These are phyloP conservation scores for Punctoribates punctum DNA, from an alignment of 2,888 invertebrate species.

Conservation along the genomic window DNA sequence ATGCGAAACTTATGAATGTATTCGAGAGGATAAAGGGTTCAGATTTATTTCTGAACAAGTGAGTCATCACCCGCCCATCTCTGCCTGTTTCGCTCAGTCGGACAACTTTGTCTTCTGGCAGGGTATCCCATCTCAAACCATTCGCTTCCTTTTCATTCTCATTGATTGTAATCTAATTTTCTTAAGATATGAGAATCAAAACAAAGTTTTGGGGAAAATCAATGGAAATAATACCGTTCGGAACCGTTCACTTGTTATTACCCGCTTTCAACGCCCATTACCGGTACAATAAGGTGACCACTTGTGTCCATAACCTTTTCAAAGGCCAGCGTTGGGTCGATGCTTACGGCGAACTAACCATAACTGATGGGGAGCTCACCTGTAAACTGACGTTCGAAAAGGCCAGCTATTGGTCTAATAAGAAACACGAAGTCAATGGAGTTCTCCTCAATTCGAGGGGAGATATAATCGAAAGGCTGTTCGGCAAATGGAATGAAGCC, in stretches of 20 bases:
- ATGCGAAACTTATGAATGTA: constrained; percentile 77
- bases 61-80: constrained; percentile 78
- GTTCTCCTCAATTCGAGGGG: constrained; percentile 60
- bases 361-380: constrained; percentile 61
- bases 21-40: constrained; percentile 72
- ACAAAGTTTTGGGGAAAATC: constrained; percentile 88
- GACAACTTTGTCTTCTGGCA: constrained; percentile 74
- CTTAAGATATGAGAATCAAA: constrained; percentile 68
- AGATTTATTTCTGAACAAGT: constrained; percentile 76
- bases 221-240: constrained; percentile 80
- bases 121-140: constrained; percentile 50
- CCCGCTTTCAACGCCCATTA: constrained; percentile 56
- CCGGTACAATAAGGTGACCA: constrained; percentile 76
- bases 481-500: constrained; percentile 79
- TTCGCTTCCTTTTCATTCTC: constrained; percentile 46
- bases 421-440: constrained; percentile 72
- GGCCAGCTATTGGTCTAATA: constrained; percentile 73
- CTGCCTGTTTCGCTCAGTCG: constrained; percentile 74
- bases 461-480: constrained; percentile 61
- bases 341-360: constrained; percentile 75
- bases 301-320: constrained; percentile 78
- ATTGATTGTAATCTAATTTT: constrained; percentile 38
- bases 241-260: constrained; percentile 62
- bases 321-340: constrained; percentile 80
- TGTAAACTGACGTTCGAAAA: constrained; percentile 77